Evolutionary conservation across 1,140 invertebrate species (phyloP).

Genomic region (Drosophila pseudoananassae): DNA sequence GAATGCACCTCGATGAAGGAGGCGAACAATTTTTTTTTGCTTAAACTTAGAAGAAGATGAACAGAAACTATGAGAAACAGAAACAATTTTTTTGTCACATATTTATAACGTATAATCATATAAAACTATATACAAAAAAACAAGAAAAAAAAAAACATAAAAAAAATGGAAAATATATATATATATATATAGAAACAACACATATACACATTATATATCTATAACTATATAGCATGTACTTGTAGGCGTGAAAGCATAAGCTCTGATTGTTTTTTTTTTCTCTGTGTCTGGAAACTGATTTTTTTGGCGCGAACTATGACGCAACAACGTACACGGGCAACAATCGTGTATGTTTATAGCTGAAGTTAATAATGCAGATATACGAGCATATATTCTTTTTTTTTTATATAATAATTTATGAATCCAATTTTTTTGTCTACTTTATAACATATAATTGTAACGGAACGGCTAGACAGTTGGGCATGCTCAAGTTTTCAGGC

Average conservation of each 20-base stretch:
- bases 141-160: background rate
- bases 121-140: slow-evolving; percentile 27
- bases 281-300: slow-evolving; percentile 64
- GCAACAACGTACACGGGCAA: slow-evolving; percentile 45
- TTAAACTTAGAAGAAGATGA: slow-evolving; percentile 36
- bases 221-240: slow-evolving; percentile 51
- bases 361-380: slow-evolving; percentile 63
- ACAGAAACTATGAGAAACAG: slow-evolving; percentile 33
- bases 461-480: slow-evolving; percentile 33
- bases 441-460: slow-evolving; percentile 28
- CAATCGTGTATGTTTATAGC: slow-evolving; percentile 68
- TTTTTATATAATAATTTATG: slow-evolving; percentile 77
- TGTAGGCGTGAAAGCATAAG: slow-evolving; percentile 62
- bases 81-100: slow-evolving; percentile 60
- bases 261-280: slow-evolving; percentile 73
- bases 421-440: slow-evolving; percentile 62
- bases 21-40: slow-evolving; percentile 53
- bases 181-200: slow-evolving; percentile 36
- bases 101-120: slow-evolving; percentile 55
- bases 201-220: slow-evolving; percentile 42
- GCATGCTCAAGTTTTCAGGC: slow-evolving; percentile 57
- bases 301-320: slow-evolving; percentile 59
- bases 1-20: slow-evolving; percentile 16
- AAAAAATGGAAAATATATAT: slow-evolving; percentile 2
- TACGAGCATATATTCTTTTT: slow-evolving; percentile 38